phyloP scores from a whole-genome alignment of 2,888 invertebrate species.

The Tenthredo scrophulariae region DNA sequence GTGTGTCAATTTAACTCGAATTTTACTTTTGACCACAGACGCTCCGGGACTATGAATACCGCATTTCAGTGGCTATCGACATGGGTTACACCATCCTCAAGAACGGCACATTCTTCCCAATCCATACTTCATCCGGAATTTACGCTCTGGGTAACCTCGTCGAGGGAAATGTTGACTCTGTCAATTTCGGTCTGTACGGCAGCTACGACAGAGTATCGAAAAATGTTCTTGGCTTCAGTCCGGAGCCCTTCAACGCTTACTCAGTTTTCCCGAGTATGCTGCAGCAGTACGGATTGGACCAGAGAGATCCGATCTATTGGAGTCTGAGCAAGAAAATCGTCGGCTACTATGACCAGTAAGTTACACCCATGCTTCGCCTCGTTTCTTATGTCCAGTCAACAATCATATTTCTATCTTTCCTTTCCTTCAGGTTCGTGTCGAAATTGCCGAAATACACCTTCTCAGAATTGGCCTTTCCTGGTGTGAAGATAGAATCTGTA shows the following conservation, averaged over 20 bases:
- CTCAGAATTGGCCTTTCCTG: constrained; percentile 81
- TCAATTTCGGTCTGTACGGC: constrained; percentile 80
- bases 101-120: constrained; percentile 68
- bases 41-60: constrained; percentile 62
- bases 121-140: constrained; percentile 73
- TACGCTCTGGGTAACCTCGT: constrained; percentile 77
- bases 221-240: constrained; percentile 77
- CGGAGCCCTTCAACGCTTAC: constrained; percentile 75
- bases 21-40: neutral
- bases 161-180: constrained; percentile 79
- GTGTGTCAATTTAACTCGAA: neutral
- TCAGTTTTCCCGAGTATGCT: constrained; percentile 82
- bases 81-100: constrained; percentile 61
- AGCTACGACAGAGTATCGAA: constrained; percentile 81
- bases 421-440: constrained; percentile 78
- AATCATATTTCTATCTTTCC: neutral
- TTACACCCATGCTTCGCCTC: neutral
- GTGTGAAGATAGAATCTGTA: constrained; percentile 83
- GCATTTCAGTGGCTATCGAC: constrained; percentile 72
- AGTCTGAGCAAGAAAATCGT: constrained; percentile 84
- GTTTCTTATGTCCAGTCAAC: neutral
- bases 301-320: constrained; percentile 87
- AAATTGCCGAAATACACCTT: constrained; percentile 81
- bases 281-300: constrained; percentile 84
- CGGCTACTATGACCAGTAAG: constrained; percentile 79